phyloP scores from a whole-genome alignment of 2,113 vertebrate genomes.

The Lepus timidus region DNA sequence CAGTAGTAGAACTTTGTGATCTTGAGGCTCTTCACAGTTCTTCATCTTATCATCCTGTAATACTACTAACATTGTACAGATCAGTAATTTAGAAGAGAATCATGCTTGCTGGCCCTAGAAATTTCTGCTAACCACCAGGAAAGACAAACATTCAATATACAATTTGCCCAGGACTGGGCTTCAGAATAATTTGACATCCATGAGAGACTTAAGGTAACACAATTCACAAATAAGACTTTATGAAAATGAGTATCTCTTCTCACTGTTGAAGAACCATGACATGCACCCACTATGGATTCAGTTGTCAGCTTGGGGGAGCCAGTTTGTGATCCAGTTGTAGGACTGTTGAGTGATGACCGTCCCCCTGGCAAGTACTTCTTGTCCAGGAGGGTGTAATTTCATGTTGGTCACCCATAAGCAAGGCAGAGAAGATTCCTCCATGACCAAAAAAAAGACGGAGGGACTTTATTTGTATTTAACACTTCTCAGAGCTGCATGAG shows the following conservation, averaged over 20 bases:
- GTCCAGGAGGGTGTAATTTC: conserved; percentile 45
- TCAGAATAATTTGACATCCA: not conserved
- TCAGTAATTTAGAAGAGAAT: conserved; percentile 11
- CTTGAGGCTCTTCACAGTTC: not conserved
- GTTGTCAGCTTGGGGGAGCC: not conserved
- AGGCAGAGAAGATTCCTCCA: conserved; percentile 6
- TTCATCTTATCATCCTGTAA: not conserved
- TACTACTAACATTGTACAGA: not conserved
- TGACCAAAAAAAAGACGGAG: conserved; percentile 49
- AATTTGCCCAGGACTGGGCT: not conserved
- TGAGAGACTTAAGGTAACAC: not conserved
- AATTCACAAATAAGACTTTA: not conserved
- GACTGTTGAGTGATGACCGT: conserved; percentile 2
- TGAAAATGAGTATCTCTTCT: not conserved
- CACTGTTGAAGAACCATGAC: not conserved
- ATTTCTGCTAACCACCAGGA: not conserved
- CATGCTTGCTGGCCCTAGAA: not conserved
- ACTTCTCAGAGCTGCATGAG: not conserved
- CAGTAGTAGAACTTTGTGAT: not conserved
- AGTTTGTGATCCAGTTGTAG: not conserved
- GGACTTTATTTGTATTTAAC: not conserved
- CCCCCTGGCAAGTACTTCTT: conserved; percentile 37
- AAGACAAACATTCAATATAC: not conserved
- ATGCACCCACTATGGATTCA: not conserved
- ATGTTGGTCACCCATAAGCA: conserved; percentile 21